Evolutionary conservation across 2,888 invertebrate species (phyloP).

Genomic region (Cephus spinipes): DNA sequence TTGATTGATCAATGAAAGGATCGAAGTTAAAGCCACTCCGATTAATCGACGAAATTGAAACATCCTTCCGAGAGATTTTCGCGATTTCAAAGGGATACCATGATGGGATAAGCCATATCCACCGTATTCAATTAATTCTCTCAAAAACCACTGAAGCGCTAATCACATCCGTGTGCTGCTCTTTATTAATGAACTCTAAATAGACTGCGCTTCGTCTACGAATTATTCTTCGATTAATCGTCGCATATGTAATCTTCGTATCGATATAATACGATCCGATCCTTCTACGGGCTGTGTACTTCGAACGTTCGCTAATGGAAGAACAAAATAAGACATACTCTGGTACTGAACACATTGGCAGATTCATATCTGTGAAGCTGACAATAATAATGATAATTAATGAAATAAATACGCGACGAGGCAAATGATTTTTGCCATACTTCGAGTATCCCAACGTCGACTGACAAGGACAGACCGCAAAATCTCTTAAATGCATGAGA

Average conservation of each 20-base stretch:
- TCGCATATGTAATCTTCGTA: slow-evolving; percentile 7
- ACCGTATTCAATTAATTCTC: neutral
- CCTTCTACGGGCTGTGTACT: neutral
- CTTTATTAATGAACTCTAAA: slow-evolving; percentile 1
- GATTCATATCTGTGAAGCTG: neutral
- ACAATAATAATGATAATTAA: neutral
- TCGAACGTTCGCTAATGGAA: slow-evolving; percentile 14
- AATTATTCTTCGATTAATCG: slow-evolving; percentile 33
- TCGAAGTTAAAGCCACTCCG: slow-evolving; percentile 9
- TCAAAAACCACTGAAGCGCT: neutral
- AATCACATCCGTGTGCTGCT: neutral
- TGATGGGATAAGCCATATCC: neutral
- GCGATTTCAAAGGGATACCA: neutral
- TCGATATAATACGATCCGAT: neutral
- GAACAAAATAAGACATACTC: slow-evolving; percentile 16
- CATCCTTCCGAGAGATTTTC: slow-evolving; percentile 6
- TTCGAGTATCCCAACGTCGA: neutral
- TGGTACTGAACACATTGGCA: neutral
- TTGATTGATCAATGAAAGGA: neutral
- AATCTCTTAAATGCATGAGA: slow-evolving; percentile 15
- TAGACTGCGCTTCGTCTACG: slow-evolving; percentile 19
- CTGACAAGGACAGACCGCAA: neutral
- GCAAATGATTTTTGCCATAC: neutral
- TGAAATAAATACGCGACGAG: neutral
- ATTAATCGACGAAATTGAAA: slow-evolving; percentile 22